Evolutionary conservation across 2,113 vertebrate genomes (phyloP).

Genomic region (Oncorhynchus kisutch): DNA sequence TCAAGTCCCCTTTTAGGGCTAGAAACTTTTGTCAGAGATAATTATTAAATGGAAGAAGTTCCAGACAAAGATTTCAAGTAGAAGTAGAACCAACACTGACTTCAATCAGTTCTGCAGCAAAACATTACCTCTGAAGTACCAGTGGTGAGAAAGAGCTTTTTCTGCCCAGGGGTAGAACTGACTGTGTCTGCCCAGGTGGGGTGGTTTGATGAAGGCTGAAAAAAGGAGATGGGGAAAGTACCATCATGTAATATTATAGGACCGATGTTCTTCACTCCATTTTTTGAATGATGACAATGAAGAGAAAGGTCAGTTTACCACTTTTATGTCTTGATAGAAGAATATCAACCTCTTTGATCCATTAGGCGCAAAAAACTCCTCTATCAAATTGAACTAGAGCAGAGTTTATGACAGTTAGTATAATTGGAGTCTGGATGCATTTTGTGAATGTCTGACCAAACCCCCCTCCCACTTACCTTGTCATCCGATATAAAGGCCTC

Average conservation of each 20-base stretch:
- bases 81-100: too few species aligned
- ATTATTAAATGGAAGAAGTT: too few species aligned
- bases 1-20: too few species aligned
- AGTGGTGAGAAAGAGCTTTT: slow-evolving; percentile 77
- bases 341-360: slow-evolving; percentile 80
- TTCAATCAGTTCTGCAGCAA: not conserved
- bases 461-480: slow-evolving; percentile 58
- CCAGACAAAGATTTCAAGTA: too few species aligned
- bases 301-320: slow-evolving; percentile 58
- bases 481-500: slow-evolving; percentile 76
- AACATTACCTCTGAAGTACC: slow-evolving; percentile 73
- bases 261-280: not conserved
- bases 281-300: not conserved
- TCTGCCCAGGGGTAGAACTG: slow-evolving; percentile 53
- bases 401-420: slow-evolving; percentile 2
- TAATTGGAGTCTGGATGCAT: not conserved
- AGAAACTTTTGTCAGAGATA: too few species aligned
- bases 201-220: slow-evolving; percentile 19
- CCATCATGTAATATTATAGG: not conserved
- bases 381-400: slow-evolving; percentile 73
- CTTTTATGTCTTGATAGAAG: slow-evolving; percentile 74
- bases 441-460: not conserved
- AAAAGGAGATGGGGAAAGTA: not conserved
- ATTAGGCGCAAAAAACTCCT: slow-evolving; percentile 75
- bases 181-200: slow-evolving; percentile 47